Percentiles rank a stretch among this genome's conserved stretches.
Conservation (phyloP, 2,797 vertebrate species). For the Hypotaenidia okinawae region DNA sequence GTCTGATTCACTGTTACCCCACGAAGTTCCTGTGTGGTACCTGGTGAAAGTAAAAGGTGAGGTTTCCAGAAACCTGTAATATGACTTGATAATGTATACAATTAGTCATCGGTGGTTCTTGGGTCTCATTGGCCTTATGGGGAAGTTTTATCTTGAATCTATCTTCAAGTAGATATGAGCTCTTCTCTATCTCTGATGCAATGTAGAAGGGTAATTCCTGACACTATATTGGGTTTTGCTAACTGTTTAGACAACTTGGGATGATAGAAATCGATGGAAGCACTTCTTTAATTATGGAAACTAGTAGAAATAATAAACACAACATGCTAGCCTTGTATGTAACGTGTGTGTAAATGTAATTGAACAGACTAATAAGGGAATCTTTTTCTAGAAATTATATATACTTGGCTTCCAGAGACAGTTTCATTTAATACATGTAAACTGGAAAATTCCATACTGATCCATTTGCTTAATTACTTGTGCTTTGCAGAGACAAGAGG, state of each 20-base stretch:
- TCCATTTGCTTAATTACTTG: background rate
- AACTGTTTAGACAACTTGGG: background rate
- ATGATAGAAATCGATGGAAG: background rate
- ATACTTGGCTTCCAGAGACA: background rate
- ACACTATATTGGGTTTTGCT: accelerated
- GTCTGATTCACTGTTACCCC: background rate
- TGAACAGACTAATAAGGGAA: background rate
- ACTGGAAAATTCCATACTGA: background rate
- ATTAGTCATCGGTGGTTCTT: background rate
- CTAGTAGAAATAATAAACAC: background rate
- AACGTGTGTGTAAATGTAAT: background rate
- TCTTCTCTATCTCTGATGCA: background rate
- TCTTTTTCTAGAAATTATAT: background rate
- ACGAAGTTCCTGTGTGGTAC: background rate
- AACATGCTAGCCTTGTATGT: background rate
- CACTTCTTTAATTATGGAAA: background rate
- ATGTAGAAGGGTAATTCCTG: background rate
- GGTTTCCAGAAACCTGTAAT: background rate
- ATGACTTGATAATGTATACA: background rate
- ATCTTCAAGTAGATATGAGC: background rate
- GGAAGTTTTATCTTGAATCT: background rate
- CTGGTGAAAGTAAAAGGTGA: background rate
- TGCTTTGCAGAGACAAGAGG: background rate
- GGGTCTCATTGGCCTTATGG: background rate
- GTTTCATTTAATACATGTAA: background rate